Evolutionary conservation across 2,797 vertebrate species (phyloP).

Genomic region (Iguana delicatissima): DNA sequence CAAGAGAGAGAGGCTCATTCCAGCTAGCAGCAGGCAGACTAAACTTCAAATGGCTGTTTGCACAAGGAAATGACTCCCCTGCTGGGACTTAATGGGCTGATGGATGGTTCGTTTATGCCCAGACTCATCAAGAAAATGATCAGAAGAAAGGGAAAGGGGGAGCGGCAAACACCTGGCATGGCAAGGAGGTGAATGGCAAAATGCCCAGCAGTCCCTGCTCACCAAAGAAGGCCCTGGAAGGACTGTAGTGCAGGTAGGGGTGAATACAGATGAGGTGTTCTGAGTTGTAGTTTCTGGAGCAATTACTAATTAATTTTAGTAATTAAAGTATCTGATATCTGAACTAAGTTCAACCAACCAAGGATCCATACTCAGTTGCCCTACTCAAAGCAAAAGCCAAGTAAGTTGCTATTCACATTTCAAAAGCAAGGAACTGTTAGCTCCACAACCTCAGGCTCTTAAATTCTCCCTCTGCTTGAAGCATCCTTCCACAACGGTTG

Average conservation of each 20-base stretch:
- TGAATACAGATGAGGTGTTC: not conserved
- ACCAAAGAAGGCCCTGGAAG: not conserved
- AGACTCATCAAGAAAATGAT: slow-evolving; percentile 13
- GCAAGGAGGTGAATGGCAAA: not conserved
- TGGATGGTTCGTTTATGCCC: slow-evolving; percentile 22
- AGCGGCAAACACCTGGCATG: not conserved
- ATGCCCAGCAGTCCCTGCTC: not conserved
- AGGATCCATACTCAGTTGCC: not conserved
- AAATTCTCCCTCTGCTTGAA: not conserved
- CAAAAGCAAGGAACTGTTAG: not conserved
- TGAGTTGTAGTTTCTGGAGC: fast-evolving
- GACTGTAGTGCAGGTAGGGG: not conserved
- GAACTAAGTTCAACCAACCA: not conserved
- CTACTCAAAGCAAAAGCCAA: not conserved
- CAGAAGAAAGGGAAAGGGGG: not conserved
- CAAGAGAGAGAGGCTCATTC: not conserved
- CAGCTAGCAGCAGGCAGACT: slow-evolving; percentile 13
- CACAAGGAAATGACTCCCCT: slow-evolving; percentile 42
- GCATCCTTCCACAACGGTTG: not conserved
- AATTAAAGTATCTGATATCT: not conserved
- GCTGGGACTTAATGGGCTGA: slow-evolving; percentile 51
- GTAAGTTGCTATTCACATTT: not conserved
- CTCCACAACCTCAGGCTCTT: not conserved
- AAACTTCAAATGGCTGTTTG: slow-evolving; percentile 30
- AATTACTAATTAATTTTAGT: not conserved